Percentiles rank a stretch among this genome's conserved stretches.
phyloP scores from a whole-genome alignment of 2,797 vertebrate species.

The Xyrichtys novacula region DNA sequence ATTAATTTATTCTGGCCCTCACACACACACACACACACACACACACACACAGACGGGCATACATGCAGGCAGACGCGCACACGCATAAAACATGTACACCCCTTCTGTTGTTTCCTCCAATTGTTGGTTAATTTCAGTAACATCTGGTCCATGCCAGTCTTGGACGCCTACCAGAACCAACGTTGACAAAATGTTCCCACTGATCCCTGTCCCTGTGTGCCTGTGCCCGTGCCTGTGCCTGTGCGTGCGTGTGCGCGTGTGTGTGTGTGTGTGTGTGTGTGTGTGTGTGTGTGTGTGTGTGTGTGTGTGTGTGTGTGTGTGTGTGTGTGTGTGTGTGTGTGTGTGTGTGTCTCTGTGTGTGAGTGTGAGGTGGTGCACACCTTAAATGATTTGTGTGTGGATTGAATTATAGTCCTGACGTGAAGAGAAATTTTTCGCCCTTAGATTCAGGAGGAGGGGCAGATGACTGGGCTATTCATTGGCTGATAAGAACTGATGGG shows the following conservation, averaged over 20 bases:
- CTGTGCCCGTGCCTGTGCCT: conserved; percentile 7
- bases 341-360: conserved; percentile 9
- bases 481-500: conserved; percentile 82
- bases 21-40: conserved; percentile 36
- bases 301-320: conserved; percentile 3
- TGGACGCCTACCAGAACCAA: conserved; percentile 81
- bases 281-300: conserved; percentile 24
- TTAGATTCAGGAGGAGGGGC: conserved; percentile 70
- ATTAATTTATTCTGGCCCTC: conserved; percentile 96
- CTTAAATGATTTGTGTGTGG: conserved; percentile 66
- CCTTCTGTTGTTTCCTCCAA: conserved; percentile 72
- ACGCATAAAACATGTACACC: conserved; percentile 13
- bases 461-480: conserved; percentile 78
- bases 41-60: conserved; percentile 42
- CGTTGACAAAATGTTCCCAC: conserved; percentile 64
- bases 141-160: conserved; percentile 89
- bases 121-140: conserved; percentile 93
- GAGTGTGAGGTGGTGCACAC: conserved; percentile 1
- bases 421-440: conserved; percentile 63
- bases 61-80: conserved; percentile 24
- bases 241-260: conserved; percentile 15
- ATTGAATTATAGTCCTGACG: conserved; percentile 71
- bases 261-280: neutral
- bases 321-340: conserved; percentile 14
- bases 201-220: conserved; percentile 33